A percentile compares a stretch with the other conserved stretches of the same genome.
Evolutionary conservation across 2,797 vertebrate species (phyloP).

Genomic region (Amblyraja radiata): DNA sequence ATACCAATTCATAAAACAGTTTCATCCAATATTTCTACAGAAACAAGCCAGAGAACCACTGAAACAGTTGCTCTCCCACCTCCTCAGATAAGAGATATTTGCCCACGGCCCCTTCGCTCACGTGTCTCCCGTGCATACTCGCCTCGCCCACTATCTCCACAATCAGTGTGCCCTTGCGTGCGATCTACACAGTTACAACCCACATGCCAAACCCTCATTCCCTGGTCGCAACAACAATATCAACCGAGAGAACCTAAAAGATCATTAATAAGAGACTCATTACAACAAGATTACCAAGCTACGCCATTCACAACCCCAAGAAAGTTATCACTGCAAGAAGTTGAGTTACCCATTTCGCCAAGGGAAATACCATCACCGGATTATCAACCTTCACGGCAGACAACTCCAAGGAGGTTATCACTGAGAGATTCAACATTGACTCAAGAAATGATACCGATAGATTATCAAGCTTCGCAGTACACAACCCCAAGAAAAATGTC

Average conservation of each 20-base stretch:
- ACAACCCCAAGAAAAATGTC: too few species aligned
- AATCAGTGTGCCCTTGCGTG: background rate
- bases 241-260: background rate
- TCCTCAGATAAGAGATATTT: background rate
- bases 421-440: too few species aligned
- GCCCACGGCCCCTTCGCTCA: background rate
- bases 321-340: too few species aligned
- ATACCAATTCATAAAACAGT: background rate
- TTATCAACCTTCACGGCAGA: too few species aligned
- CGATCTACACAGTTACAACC: background rate
- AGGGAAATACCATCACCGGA: too few species aligned
- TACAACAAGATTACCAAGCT: background rate
- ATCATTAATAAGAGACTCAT: background rate
- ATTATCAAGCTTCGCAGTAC: too few species aligned
- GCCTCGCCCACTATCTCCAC: background rate
- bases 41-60: background rate
- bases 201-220: background rate
- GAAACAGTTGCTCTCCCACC: slow-evolving; percentile 23
- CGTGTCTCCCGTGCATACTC: background rate
- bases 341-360: too few species aligned
- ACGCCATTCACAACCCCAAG: too few species aligned
- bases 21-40: background rate
- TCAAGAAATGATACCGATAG: too few species aligned
- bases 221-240: background rate
- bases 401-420: too few species aligned